Evolutionary conservation across 2,888 invertebrate genomes (phyloP).

Genomic region (Netelia virgata): DNA sequence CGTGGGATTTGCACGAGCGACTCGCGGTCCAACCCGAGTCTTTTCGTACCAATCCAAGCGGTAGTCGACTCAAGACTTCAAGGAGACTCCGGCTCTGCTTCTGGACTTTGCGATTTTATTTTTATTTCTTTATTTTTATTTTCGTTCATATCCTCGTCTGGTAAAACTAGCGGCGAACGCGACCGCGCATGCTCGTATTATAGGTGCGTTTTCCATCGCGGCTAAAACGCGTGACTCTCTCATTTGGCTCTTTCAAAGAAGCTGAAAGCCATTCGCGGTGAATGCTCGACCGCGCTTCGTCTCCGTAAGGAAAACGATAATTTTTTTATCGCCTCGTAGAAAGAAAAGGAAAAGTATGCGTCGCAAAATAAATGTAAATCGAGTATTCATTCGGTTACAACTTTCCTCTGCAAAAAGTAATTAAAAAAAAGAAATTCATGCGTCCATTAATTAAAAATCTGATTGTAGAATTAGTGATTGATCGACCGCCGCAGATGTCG

Average conservation of each 20-base stretch:
- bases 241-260: slow-evolving; percentile 35
- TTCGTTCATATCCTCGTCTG: slow-evolving; percentile 46
- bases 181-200: slow-evolving; percentile 8
- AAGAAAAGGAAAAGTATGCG: too few relatives aligned
- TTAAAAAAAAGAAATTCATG: too few relatives aligned
- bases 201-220: slow-evolving; percentile 36
- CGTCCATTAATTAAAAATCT: too few relatives aligned
- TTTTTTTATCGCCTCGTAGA: slow-evolving; percentile 3
- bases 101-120: neutral
- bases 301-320: neutral
- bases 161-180: slow-evolving; percentile 40
- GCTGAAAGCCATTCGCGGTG: slow-evolving; percentile 41
- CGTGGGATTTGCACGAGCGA: slow-evolving; percentile 13
- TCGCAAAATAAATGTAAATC: too few relatives aligned
- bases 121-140: slow-evolving; percentile 26
- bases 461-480: neutral
- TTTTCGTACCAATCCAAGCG: slow-evolving; percentile 51
- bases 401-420: too few relatives aligned
- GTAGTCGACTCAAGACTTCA: slow-evolving; percentile 64
- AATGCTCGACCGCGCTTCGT: neutral
- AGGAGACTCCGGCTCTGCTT: slow-evolving; percentile 49
- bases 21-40: slow-evolving; percentile 36
- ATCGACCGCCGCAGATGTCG: neutral
- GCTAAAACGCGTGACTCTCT: slow-evolving; percentile 51
- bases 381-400: too few relatives aligned